Conservation (phyloP, 2,113 vertebrate species). For the Osmerus mordax region DNA sequence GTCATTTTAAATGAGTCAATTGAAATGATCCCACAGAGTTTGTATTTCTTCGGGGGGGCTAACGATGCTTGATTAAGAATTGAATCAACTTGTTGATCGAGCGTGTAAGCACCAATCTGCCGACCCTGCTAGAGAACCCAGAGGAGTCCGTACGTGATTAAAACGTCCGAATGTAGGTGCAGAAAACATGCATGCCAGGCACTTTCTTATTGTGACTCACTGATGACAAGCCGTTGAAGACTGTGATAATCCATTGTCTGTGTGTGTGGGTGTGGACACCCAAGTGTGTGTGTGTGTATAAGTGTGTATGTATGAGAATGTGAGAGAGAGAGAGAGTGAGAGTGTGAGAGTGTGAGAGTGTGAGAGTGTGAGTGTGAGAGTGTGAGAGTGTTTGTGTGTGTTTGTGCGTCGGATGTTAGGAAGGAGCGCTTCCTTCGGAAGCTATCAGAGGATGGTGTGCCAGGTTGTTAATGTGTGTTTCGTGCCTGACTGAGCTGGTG, state of each 20-base stretch:
- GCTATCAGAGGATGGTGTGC: too few species aligned
- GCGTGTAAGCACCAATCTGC: neutral
- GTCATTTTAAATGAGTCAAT: too few species aligned
- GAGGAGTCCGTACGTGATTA: too few species aligned
- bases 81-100: too few species aligned
- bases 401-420: neutral
- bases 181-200: slow-evolving; percentile 51
- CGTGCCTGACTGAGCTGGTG: too few species aligned
- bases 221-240: slow-evolving; percentile 35
- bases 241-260: slow-evolving; percentile 16
- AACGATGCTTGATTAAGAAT: too few species aligned
- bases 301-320: neutral
- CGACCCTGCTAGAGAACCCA: neutral
- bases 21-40: too few species aligned
- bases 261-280: neutral
- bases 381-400: neutral
- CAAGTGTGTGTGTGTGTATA: neutral
- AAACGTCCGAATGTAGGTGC: neutral
- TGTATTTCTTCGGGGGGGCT: too few species aligned
- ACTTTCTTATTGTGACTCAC: slow-evolving; percentile 53
- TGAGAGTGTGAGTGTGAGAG: neutral
- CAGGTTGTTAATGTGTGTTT: neutral
- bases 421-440: too few species aligned
- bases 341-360: too few species aligned
- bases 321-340: neutral